Conservation (phyloP, 2,888 invertebrate genomes). For the Galerucella calmariensis region DNA sequence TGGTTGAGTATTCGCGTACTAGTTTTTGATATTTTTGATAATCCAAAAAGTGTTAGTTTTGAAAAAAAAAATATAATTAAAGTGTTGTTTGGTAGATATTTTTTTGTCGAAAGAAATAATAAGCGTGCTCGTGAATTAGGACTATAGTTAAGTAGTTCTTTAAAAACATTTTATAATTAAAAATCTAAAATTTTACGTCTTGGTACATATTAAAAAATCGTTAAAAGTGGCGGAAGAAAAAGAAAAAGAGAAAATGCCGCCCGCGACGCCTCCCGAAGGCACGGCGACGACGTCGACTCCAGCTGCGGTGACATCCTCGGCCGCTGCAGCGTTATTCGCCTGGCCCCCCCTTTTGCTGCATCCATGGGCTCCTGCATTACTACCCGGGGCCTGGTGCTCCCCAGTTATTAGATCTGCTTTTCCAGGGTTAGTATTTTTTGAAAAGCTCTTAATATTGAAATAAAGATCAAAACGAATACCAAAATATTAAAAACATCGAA, state of each 20-base stretch:
- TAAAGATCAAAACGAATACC: not conserved
- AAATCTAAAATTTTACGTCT: conserved; percentile 8
- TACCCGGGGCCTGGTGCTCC: conserved; percentile 75
- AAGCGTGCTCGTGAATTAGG: not conserved
- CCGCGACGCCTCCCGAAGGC: conserved; percentile 44
- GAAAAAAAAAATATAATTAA: not conserved
- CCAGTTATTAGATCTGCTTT: conserved; percentile 77
- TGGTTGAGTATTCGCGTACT: conserved; percentile 20
- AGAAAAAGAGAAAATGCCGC: conserved; percentile 52
- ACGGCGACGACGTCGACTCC: conserved; percentile 43
- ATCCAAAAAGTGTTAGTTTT: conserved; percentile 10
- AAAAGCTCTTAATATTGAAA: not conserved
- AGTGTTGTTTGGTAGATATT: not conserved
- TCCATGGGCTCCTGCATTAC: conserved; percentile 79
- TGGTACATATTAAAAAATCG: conserved; percentile 32
- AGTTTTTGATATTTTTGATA: conserved; percentile 13
- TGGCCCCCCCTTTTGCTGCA: conserved; percentile 82
- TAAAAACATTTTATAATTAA: not conserved
- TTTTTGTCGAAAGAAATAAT: not conserved
- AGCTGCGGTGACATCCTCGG: conserved; percentile 53
- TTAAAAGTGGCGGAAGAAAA: conserved; percentile 63
- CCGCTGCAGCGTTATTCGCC: conserved; percentile 72
- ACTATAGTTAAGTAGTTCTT: not conserved
- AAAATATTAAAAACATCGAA: not conserved
- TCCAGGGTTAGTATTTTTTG: conserved; percentile 74